These are phyloP conservation scores for Orthosia incerta DNA, from an alignment of 2,888 invertebrate genomes.

Conservation along the genomic window DNA sequence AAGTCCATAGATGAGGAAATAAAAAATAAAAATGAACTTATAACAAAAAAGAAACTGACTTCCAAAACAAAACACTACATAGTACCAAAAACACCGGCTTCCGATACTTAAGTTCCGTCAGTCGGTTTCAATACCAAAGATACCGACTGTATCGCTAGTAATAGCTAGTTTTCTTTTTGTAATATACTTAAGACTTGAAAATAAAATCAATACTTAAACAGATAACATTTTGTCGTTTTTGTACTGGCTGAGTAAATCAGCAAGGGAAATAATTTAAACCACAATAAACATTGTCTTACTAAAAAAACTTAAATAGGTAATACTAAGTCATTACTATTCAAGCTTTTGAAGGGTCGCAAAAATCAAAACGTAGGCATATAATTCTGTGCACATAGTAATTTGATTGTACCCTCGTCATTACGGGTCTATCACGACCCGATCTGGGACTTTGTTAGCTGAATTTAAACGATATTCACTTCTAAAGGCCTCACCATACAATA, in stretches of 20 bases:
- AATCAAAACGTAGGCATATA: conserved; percentile 12
- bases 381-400: conserved; percentile 49
- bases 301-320: no score
- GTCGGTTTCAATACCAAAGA: no score
- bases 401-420: conserved; percentile 60
- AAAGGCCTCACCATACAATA: conserved; percentile 29
- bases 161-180: background rate
- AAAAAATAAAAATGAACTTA: no score
- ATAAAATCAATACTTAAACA: background rate
- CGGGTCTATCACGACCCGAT: conserved; percentile 45
- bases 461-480: conserved; percentile 42
- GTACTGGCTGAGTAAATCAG: background rate
- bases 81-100: no score
- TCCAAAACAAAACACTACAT: no score
- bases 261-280: background rate
- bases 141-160: no score
- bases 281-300: no score
- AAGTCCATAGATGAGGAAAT: no score
- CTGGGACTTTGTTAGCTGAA: conserved; percentile 43
- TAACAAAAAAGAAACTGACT: no score
- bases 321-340: conserved; percentile 21
- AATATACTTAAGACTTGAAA: background rate
- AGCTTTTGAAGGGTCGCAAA: background rate
- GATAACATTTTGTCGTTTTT: background rate
- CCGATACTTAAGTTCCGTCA: no score